These are phyloP conservation scores for Characodon lateralis DNA, from an alignment of 2,797 vertebrate genomes.

Conservation along the genomic window DNA sequence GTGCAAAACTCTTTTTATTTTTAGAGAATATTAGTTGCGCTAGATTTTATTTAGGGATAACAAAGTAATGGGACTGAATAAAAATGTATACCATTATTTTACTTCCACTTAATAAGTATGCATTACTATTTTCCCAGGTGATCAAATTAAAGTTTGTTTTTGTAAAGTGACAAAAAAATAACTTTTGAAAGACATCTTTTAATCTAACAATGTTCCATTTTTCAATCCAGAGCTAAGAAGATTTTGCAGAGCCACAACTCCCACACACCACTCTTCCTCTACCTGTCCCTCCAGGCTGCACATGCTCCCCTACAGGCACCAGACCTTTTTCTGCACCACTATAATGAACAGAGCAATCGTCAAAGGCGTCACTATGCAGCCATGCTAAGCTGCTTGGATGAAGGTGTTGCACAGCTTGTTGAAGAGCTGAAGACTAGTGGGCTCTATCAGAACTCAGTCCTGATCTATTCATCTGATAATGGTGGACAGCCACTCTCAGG, in stretches of 20 bases:
- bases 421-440: conserved; percentile 82
- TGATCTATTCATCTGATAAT: conserved; percentile 94
- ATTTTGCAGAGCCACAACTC: conserved; percentile 87
- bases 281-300: conserved; percentile 91
- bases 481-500: conserved; percentile 91
- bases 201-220: conserved; percentile 9
- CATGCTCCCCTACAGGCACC: conserved; percentile 91
- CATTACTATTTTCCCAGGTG: background rate
- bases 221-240: conserved; percentile 81
- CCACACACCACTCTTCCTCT: conserved; percentile 88
- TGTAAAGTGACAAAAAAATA: background rate
- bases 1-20: background rate
- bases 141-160: background rate
- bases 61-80: background rate
- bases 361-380: conserved; percentile 87
- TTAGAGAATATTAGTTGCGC: background rate
- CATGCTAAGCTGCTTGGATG: conserved; percentile 92
- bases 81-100: background rate
- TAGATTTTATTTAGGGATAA: background rate
- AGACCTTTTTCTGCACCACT: conserved; percentile 84
- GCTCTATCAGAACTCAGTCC: conserved; percentile 88
- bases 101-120: background rate
- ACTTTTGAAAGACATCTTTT: background rate
- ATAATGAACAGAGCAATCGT: conserved; percentile 85
- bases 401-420: conserved; percentile 87